Percentiles rank a stretch among this genome's conserved stretches.
Evolutionary conservation across 2,113 vertebrate species (phyloP).

Genomic region (Microcebus murinus): DNA sequence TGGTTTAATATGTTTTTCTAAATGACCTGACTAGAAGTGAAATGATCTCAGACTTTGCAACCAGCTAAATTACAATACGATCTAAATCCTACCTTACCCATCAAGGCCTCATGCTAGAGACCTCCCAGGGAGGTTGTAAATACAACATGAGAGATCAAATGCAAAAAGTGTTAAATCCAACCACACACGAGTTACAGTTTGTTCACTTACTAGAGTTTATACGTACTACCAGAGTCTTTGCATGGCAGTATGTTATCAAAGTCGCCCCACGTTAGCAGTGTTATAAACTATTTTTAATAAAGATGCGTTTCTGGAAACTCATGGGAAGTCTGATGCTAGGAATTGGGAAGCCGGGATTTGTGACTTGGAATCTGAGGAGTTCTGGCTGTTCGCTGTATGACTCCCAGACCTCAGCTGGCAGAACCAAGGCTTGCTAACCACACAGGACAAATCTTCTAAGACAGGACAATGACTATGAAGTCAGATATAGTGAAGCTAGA

Average conservation of each 20-base stretch:
- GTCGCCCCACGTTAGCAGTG: not conserved
- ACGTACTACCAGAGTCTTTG: not conserved
- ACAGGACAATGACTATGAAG: not conserved
- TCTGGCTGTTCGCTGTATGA: not conserved
- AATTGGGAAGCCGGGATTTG: not conserved
- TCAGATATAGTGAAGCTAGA: not conserved
- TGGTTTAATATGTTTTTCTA: not conserved
- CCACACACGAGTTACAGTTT: not conserved
- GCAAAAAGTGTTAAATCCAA: not conserved
- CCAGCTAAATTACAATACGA: not conserved
- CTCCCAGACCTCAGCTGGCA: not conserved
- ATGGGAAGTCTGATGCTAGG: not conserved
- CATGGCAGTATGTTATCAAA: fast-evolving
- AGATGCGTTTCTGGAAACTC: not conserved
- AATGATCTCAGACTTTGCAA: not conserved
- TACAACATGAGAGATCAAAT: not conserved
- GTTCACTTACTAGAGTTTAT: not conserved
- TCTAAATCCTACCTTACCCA: not conserved
- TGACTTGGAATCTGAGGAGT: not conserved
- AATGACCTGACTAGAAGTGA: not conserved
- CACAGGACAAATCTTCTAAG: not conserved
- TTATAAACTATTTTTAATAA: not conserved
- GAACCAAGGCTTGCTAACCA: not conserved
- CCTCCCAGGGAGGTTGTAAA: not conserved
- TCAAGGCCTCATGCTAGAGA: not conserved